A percentile compares a stretch with the other conserved stretches of the same genome.
phyloP scores from a whole-genome alignment of 2,797 vertebrate species.

The Neoniphon sammara region DNA sequence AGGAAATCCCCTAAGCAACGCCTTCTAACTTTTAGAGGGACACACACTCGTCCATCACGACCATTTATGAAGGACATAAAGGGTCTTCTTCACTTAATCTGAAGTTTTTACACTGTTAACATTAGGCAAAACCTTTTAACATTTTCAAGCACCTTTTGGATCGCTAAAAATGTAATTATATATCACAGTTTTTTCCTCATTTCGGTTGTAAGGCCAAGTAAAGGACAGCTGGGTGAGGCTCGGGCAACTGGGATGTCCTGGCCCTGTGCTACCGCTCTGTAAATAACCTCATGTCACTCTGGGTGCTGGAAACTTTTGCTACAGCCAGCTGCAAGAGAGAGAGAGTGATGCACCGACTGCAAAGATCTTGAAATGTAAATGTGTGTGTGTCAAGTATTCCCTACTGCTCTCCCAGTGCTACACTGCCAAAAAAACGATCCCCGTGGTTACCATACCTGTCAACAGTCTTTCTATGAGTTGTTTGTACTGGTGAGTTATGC shows the following conservation, averaged over 20 bases:
- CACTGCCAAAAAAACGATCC: no score
- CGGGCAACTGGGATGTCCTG: background rate
- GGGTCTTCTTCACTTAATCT: no score
- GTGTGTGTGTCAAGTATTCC: background rate
- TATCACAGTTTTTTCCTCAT: background rate
- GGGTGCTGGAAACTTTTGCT: background rate
- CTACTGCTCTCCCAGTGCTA: no score
- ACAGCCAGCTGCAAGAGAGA: background rate
- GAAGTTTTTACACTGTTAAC: no score
- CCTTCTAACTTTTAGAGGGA: background rate
- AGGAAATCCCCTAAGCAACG: constrained; percentile 33
- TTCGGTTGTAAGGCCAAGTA: background rate
- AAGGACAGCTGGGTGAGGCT: no score
- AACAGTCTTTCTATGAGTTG: no score
- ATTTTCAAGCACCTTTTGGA: background rate
- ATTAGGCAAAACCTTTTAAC: background rate
- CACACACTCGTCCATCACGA: background rate
- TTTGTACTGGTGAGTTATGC: no score
- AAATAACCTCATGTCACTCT: background rate
- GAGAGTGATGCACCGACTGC: no score
- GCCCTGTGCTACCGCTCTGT: background rate
- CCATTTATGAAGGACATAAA: background rate
- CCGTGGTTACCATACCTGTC: no score
- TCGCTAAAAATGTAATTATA: background rate
- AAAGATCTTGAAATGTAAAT: background rate